Evolutionary conservation across 2,113 vertebrate genomes (phyloP).

Genomic region (Oryzias javanicus): DNA sequence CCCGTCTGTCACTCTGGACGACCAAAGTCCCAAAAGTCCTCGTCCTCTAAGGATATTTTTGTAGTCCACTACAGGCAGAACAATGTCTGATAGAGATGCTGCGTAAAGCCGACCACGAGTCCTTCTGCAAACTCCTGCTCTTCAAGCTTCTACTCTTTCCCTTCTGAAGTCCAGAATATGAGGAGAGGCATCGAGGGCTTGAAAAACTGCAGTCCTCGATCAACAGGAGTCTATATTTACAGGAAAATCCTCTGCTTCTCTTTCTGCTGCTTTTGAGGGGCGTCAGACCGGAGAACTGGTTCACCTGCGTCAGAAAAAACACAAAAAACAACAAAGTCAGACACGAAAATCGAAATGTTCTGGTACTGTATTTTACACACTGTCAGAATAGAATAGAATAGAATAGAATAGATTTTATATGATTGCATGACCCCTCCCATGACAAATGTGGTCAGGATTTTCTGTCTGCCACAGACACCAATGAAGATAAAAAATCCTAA

Average conservation of each 20-base stretch:
- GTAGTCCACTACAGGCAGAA: slow-evolving; percentile 65
- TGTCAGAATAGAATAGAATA: too few species aligned
- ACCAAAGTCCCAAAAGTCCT: slow-evolving; percentile 19
- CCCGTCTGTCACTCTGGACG: slow-evolving; percentile 13
- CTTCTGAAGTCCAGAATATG: slow-evolving; percentile 38
- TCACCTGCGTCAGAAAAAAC: slow-evolving; percentile 78
- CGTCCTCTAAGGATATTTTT: slow-evolving; percentile 51
- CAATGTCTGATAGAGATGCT: slow-evolving; percentile 48
- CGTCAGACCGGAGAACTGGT: slow-evolving; percentile 48
- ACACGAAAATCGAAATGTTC: too few species aligned
- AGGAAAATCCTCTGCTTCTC: slow-evolving; percentile 46
- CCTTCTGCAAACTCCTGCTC: slow-evolving; percentile 23
- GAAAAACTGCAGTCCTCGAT: slow-evolving; percentile 47
- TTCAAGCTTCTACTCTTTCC: slow-evolving; percentile 16
- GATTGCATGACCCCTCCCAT: too few species aligned
- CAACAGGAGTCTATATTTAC: slow-evolving; percentile 68
- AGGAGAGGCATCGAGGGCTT: slow-evolving; percentile 41
- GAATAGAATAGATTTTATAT: too few species aligned
- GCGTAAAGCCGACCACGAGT: slow-evolving; percentile 43
- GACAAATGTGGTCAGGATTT: too few species aligned
- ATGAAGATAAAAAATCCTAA: too few species aligned
- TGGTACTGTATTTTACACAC: too few species aligned
- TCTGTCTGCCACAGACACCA: too few species aligned
- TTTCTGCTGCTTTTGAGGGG: slow-evolving; percentile 27
- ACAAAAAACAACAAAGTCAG: slow-evolving; percentile 12